phyloP scores from a whole-genome alignment of 2,888 invertebrate genomes.

The Chymomyza fuscimana region DNA sequence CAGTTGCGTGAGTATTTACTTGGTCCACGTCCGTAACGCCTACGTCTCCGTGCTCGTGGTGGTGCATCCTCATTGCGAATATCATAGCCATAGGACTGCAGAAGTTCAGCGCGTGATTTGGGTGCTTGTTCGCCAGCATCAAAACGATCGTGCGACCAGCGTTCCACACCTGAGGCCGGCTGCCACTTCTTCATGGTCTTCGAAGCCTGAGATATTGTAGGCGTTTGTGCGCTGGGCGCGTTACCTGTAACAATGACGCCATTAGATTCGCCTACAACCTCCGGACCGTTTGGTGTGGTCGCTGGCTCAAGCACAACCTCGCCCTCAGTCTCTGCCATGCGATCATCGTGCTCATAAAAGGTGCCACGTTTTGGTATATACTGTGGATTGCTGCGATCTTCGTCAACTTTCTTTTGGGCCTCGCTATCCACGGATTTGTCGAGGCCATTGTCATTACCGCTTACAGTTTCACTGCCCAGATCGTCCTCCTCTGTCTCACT shows the following conservation, averaged over 20 bases:
- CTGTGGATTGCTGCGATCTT: conserved; percentile 97
- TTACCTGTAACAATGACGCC: conserved; percentile 59
- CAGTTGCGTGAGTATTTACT: conserved; percentile 95
- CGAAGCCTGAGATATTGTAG: conserved; percentile 76
- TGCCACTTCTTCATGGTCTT: conserved; percentile 80
- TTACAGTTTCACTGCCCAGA: conserved; percentile 82
- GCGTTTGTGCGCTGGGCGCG: conserved; percentile 77
- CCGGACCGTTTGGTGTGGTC: conserved; percentile 8
- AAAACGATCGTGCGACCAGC: conserved; percentile 92
- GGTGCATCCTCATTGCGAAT: conserved; percentile 95
- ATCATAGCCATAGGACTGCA: conserved; percentile 84
- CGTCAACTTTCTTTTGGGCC: conserved; percentile 89
- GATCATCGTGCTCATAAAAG: conserved; percentile 97
- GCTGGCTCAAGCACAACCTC: conserved; percentile 45
- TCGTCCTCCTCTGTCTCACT: conserved; percentile 70
- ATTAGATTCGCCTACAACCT: conserved; percentile 47
- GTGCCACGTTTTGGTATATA: conserved; percentile 97
- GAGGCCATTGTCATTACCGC: conserved; percentile 83
- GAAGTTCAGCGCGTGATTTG: conserved; percentile 66
- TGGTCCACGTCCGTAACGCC: conserved; percentile 94
- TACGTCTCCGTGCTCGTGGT: conserved; percentile 90
- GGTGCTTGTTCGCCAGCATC: conserved; percentile 83
- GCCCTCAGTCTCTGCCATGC: conserved; percentile 86
- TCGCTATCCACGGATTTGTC: conserved; percentile 83
- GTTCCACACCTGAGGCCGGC: conserved; percentile 81